Evolutionary conservation across 1,140 invertebrate genomes (phyloP).

Genomic region (Belonocnema kinseyi): DNA sequence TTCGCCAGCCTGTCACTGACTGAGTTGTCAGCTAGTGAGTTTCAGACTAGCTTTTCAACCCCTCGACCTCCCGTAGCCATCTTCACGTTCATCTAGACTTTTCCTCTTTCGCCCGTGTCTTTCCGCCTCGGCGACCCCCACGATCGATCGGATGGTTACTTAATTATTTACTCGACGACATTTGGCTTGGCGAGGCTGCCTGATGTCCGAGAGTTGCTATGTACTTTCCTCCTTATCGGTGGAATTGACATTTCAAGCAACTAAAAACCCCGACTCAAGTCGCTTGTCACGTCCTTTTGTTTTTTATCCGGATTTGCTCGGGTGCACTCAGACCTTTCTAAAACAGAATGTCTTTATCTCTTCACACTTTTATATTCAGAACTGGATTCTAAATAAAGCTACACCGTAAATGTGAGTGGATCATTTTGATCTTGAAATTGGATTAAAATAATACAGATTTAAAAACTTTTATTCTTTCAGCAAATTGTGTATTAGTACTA

Average conservation of each 20-base stretch:
- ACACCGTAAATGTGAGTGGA: not conserved
- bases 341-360: not conserved
- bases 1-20: conserved; percentile 66
- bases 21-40: conserved; percentile 60
- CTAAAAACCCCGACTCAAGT: conserved; percentile 26
- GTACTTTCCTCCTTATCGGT: conserved; percentile 24
- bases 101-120: conserved; percentile 45
- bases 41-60: conserved; percentile 44
- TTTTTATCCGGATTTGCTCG: conserved; percentile 13
- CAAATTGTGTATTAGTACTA: too few relatives aligned
- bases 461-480: too few relatives aligned
- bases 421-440: too few relatives aligned
- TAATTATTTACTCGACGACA: conserved; percentile 61
- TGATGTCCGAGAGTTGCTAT: conserved; percentile 2
- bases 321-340: conserved; percentile 18
- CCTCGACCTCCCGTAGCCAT: conserved; percentile 41
- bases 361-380: not conserved
- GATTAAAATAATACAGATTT: too few relatives aligned
- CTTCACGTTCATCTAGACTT: conserved; percentile 39
- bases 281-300: conserved; percentile 22
- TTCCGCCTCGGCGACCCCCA: conserved; percentile 40
- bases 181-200: conserved; percentile 35
- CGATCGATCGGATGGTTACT: conserved; percentile 58
- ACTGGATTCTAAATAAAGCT: not conserved
- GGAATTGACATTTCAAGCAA: conserved; percentile 31